phyloP scores from a whole-genome alignment of 2,888 invertebrate species.

The Latheticus oryzae region DNA sequence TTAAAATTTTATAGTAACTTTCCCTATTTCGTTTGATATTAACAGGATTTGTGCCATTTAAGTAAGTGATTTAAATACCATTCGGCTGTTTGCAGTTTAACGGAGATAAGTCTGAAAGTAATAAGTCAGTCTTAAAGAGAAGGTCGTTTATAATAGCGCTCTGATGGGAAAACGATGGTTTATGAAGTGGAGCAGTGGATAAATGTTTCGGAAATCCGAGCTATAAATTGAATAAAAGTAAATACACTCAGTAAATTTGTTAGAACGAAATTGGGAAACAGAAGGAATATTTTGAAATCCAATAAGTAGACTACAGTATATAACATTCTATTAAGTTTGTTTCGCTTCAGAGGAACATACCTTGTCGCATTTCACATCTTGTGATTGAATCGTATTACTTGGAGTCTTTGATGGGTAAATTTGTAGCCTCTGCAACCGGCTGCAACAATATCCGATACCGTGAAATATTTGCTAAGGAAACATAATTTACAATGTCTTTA shows the following conservation, averaged over 20 bases:
- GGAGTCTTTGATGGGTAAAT: slow-evolving; percentile 40
- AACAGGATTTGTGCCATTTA: no score
- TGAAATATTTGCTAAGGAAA: slow-evolving; percentile 54
- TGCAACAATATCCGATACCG: slow-evolving; percentile 51
- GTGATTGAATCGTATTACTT: slow-evolving; percentile 38
- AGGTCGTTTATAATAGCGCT: slow-evolving; percentile 13
- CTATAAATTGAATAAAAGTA: slow-evolving; percentile 39
- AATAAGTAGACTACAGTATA: slow-evolving; percentile 38
- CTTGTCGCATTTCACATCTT: slow-evolving; percentile 30
- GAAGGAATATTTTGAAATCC: slow-evolving; percentile 38
- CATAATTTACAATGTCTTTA: slow-evolving; percentile 54
- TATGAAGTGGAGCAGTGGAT: slow-evolving; percentile 16
- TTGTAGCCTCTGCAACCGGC: slow-evolving; percentile 42
- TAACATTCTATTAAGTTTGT: slow-evolving; percentile 40
- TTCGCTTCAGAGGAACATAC: slow-evolving; percentile 24
- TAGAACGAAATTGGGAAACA: slow-evolving; percentile 32
- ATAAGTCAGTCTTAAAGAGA: slow-evolving; percentile 1
- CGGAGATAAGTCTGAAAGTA: no score
- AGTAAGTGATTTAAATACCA: no score
- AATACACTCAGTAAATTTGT: slow-evolving; percentile 35
- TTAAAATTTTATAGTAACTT: no score
- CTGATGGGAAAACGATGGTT: slow-evolving; percentile 2
- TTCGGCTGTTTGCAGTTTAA: no score
- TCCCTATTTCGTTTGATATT: no score
- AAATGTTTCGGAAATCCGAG: slow-evolving; percentile 29